Evolutionary conservation across 1,140 invertebrate species (phyloP), one percentile per base, ranked within the genome.

Genomic region (Drosophila oshimai): DNA sequence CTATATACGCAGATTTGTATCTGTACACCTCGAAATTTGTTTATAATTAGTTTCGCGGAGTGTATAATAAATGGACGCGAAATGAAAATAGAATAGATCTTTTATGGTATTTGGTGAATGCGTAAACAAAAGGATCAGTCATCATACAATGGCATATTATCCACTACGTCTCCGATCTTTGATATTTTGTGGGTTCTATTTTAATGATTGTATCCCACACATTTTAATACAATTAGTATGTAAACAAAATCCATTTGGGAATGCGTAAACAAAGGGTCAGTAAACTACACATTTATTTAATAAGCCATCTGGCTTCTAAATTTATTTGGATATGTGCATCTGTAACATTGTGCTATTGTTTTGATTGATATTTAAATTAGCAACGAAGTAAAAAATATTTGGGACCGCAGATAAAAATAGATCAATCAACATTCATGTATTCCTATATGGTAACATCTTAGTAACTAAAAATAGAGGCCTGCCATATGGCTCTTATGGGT

Each of bases 1-100:
- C 39, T 41, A 51, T 26, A 26, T 36, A 34, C 10, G 34, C 31
- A 42, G 36, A 36, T 53, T 53, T 42, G 29, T 74, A 67, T 58
- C 12, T 34, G 37, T 55, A 49, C 67, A 54, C 65, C 36, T 68
- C 58, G 31, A 26, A 36, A 60, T 53, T 54, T 80, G 75, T 84
- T 73, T 86, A 80, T 83, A 74, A 78, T 84, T 84, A 83, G 78
- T 78, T 58, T 42, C 12, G 53, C 24, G 7, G 33, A 73, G 51
- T 81, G 68, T 50, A 71, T 54, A 53, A 65, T 65, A 57, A 61
- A 73, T 73, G 71, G 54, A 71, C 31, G 50, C 53, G 42, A 46
- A 44, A 45, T 57, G 49, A 61, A 84, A 86, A 84, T 84, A 84
- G 80, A 75, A 41, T 68, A 17, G 33, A 61, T 78, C 68, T 65